A percentile compares a stretch with the other conserved stretches of the same genome.
Evolutionary conservation across 1,140 invertebrate genomes (phyloP).

Genomic region (Achatina immaculata): DNA sequence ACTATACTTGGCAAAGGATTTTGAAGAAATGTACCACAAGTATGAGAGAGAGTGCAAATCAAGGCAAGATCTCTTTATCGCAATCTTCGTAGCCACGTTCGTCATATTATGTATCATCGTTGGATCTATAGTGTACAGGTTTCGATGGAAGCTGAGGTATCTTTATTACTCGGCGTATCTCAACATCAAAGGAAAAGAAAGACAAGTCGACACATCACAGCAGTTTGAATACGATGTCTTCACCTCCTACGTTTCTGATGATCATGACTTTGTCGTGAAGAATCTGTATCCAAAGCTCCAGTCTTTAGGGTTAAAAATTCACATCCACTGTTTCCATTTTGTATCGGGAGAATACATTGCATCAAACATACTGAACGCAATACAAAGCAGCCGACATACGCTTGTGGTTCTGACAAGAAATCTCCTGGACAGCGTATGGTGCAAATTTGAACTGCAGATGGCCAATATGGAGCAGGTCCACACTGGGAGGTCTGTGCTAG

Average conservation of each 20-base stretch:
- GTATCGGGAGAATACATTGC: slow-evolving; percentile 71
- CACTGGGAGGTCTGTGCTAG: slow-evolving; percentile 46
- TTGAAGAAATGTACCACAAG: not conserved
- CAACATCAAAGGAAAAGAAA: not conserved
- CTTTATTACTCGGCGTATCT: slow-evolving; percentile 38
- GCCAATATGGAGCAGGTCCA: slow-evolving; percentile 53
- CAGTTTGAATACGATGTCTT: slow-evolving; percentile 49
- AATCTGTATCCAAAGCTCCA: slow-evolving; percentile 44
- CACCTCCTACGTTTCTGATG: slow-evolving; percentile 46
- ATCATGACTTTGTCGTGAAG: slow-evolving; percentile 42
- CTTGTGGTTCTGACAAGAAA: slow-evolving; percentile 76
- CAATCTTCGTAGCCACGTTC: not conserved
- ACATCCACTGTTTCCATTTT: slow-evolving; percentile 56
- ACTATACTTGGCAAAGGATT: not conserved
- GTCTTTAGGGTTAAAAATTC: slow-evolving; percentile 40
- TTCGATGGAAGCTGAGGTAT: slow-evolving; percentile 44
- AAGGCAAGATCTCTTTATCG: not conserved
- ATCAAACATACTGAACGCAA: slow-evolving; percentile 75
- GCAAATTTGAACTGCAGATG: slow-evolving; percentile 77
- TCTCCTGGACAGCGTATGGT: slow-evolving; percentile 79
- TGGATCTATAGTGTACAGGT: slow-evolving; percentile 27
- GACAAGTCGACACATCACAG: not conserved
- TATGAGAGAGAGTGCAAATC: not conserved
- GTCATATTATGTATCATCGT: not conserved
- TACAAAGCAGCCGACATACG: slow-evolving; percentile 76